Evolutionary conservation across 2,113 vertebrate species (phyloP).

Genomic region (Archocentrus centrarchus): DNA sequence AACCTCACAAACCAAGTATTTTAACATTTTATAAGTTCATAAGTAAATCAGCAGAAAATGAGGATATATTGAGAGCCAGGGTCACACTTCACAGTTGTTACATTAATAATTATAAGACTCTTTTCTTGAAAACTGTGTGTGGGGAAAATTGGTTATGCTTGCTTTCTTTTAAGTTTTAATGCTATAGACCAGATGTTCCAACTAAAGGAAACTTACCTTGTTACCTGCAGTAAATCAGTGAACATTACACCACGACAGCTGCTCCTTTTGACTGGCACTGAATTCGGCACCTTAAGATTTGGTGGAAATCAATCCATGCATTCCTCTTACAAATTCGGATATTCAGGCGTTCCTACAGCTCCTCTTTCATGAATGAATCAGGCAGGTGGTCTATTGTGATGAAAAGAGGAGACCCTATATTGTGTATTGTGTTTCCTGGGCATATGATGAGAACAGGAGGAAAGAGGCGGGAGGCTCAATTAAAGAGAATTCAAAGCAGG

Average conservation of each 20-base stretch:
- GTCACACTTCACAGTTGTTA: not conserved
- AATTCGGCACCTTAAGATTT: conserved; percentile 22
- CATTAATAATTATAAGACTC: not conserved
- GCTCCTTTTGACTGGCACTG: conserved; percentile 27
- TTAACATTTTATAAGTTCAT: not conserved
- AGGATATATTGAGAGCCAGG: not conserved
- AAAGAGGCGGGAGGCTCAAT: conserved; percentile 24
- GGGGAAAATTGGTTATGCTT: not conserved
- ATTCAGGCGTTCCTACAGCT: conserved; percentile 40
- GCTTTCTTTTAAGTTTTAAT: not conserved
- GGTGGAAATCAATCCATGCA: conserved; percentile 37
- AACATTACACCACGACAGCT: conserved; percentile 21
- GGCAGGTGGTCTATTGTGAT: conserved; percentile 66
- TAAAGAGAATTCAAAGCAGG: conserved; percentile 42
- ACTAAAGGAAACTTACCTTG: not conserved
- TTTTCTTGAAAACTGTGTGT: not conserved
- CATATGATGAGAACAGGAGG: conserved; percentile 28
- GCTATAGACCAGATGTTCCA: not conserved
- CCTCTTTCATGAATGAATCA: conserved; percentile 59
- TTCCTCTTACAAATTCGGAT: conserved; percentile 47
- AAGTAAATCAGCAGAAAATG: not conserved
- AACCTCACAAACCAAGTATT: not conserved
- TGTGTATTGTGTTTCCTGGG: conserved; percentile 72
- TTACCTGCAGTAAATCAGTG: not conserved
- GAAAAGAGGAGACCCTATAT: conserved; percentile 35